These are phyloP conservation scores for Cranoglanis bouderius DNA, from an alignment of 2,113 vertebrate species.

Conservation along the genomic window DNA sequence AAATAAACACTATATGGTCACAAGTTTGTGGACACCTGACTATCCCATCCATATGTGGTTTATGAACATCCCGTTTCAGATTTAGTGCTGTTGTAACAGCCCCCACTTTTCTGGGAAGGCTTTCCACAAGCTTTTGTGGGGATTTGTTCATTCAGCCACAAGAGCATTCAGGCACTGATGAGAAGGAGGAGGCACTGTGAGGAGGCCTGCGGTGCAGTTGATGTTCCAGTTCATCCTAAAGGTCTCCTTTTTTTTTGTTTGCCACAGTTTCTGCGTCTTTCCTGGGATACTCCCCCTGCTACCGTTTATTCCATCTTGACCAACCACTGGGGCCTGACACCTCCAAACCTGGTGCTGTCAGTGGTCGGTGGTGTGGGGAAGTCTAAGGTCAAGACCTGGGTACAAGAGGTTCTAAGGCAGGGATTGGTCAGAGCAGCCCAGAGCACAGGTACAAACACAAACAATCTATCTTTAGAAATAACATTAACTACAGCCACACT, in stretches of 20 bases:
- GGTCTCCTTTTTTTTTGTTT: background rate
- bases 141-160: background rate
- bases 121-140: background rate
- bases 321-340: slow-evolving; percentile 75
- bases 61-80: background rate
- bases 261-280: slow-evolving; percentile 83
- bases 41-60: background rate
- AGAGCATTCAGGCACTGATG: background rate
- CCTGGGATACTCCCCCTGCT: slow-evolving; percentile 76
- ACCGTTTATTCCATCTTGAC: slow-evolving; percentile 80
- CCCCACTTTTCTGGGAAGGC: background rate
- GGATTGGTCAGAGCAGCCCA: slow-evolving; percentile 87
- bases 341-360: slow-evolving; percentile 87
- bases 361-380: slow-evolving; percentile 80
- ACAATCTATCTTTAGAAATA: background rate
- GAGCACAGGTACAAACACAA: slow-evolving; percentile 77
- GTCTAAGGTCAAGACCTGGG: slow-evolving; percentile 80
- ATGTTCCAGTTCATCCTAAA: background rate
- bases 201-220: background rate
- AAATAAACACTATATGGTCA: background rate
- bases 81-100: background rate
- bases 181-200: no score
- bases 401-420: slow-evolving; percentile 82
- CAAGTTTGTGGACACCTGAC: background rate
- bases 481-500: background rate